Conservation (phyloP, 2,888 invertebrate species). For the Eurytoma californica region DNA sequence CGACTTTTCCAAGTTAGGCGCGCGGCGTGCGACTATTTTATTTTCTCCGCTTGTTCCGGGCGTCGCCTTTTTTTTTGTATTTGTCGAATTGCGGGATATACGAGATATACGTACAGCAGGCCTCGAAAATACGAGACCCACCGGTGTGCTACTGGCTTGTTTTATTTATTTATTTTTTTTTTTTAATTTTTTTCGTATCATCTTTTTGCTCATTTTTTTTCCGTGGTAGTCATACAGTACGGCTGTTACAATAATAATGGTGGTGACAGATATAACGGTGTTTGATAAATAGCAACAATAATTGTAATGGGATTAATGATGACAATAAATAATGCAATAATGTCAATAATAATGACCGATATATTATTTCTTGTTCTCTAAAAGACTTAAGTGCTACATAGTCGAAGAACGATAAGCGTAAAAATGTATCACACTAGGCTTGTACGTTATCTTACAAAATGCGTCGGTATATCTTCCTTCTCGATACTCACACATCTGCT, state of each 20-base stretch:
- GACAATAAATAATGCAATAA: not conserved
- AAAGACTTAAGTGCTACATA: conserved; percentile 65
- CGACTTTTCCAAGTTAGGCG: conserved; percentile 36
- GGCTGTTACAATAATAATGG: not conserved
- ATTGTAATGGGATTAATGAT: conserved; percentile 8
- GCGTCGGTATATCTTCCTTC: conserved; percentile 64
- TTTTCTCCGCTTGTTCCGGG: not conserved
- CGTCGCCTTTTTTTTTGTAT: not conserved
- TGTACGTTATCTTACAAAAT: conserved; percentile 68
- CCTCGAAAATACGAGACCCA: too few species aligned
- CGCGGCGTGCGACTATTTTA: conserved; percentile 5
- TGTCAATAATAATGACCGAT: conserved; percentile 11
- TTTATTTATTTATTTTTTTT: not conserved
- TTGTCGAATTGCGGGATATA: not conserved
- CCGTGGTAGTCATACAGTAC: not conserved
- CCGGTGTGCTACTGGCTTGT: not conserved
- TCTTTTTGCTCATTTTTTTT: conserved; percentile 4
- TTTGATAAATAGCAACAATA: not conserved
- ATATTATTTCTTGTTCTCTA: conserved; percentile 15
- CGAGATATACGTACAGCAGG: too few species aligned
- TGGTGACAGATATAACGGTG: not conserved
- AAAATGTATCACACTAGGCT: conserved; percentile 73
- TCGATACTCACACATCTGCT: conserved; percentile 30
- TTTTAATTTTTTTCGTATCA: not conserved
- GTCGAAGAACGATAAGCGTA: conserved; percentile 72